phyloP scores from a whole-genome alignment of 2,888 invertebrate species.

The Lasioglossum vierecki region DNA sequence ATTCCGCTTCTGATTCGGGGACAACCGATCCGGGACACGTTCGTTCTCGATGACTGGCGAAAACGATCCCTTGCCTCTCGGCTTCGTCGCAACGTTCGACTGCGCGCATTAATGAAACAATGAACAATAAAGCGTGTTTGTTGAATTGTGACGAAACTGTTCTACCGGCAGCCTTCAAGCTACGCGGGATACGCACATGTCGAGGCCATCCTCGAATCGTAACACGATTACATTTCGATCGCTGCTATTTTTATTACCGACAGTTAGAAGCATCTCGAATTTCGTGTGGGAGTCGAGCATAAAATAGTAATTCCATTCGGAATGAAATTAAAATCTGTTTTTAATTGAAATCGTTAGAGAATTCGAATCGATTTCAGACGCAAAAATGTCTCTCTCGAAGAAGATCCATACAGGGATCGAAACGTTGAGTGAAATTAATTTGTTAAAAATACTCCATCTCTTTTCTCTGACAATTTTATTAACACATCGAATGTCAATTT shows the following conservation, averaged over 20 bases:
- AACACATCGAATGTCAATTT: too few species aligned
- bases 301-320: too few species aligned
- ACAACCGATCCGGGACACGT: constrained; percentile 1
- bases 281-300: background rate
- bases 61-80: background rate
- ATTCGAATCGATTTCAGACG: too few species aligned
- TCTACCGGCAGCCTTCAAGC: background rate
- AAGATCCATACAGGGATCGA: too few species aligned
- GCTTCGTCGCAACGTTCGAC: background rate
- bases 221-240: background rate
- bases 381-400: too few species aligned
- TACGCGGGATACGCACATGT: background rate
- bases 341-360: too few species aligned
- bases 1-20: constrained; percentile 10
- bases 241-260: background rate
- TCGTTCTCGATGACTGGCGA: constrained; percentile 7
- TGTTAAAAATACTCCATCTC: too few species aligned
- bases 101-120: background rate
- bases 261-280: background rate
- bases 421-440: too few species aligned
- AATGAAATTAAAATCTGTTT: too few species aligned
- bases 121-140: constrained; percentile 8
- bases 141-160: constrained; percentile 4
- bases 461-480: too few species aligned
- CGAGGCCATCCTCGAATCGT: background rate